Conservation (phyloP, 2,888 invertebrate genomes). For the Phyto melanocephala region DNA sequence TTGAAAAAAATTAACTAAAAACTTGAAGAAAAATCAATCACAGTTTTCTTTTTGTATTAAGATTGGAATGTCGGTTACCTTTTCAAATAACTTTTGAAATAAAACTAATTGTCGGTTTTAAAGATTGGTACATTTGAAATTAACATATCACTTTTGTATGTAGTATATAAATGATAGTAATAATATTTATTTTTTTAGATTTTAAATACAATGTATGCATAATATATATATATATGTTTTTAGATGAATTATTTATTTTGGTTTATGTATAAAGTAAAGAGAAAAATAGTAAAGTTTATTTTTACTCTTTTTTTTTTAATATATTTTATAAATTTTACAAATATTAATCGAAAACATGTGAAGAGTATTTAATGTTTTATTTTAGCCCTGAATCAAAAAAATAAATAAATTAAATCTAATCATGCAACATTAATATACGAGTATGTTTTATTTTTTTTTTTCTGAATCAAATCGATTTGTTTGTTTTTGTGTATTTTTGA, state of each 20-base stretch:
- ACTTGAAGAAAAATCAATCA: no score
- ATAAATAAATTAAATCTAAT: slow-evolving; percentile 1
- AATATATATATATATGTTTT: slow-evolving; percentile 18
- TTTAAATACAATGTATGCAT: slow-evolving; percentile 4
- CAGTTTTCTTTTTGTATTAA: not conserved
- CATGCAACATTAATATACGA: slow-evolving; percentile 3
- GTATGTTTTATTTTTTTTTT: not conserved
- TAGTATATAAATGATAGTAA: slow-evolving; percentile 10
- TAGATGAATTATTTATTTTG: not conserved
- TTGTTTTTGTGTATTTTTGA: slow-evolving; percentile 2
- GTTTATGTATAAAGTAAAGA: not conserved
- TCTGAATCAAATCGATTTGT: slow-evolving; percentile 31
- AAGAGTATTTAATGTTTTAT: not conserved
- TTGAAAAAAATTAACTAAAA: not conserved
- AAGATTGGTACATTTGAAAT: slow-evolving; percentile 27
- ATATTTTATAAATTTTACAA: slow-evolving; percentile 3
- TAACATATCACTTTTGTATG: not conserved
- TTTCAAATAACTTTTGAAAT: not conserved
- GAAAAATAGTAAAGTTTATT: not conserved
- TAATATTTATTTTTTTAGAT: slow-evolving; percentile 17
- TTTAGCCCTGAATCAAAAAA: not conserved
- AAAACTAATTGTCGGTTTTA: not conserved
- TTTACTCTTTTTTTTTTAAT: not conserved
- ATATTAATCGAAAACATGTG: slow-evolving; percentile 6
- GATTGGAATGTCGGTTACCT: not conserved